Evolutionary conservation across 2,113 vertebrate species (phyloP).

Genomic region (Syngnathoides biaculeatus): DNA sequence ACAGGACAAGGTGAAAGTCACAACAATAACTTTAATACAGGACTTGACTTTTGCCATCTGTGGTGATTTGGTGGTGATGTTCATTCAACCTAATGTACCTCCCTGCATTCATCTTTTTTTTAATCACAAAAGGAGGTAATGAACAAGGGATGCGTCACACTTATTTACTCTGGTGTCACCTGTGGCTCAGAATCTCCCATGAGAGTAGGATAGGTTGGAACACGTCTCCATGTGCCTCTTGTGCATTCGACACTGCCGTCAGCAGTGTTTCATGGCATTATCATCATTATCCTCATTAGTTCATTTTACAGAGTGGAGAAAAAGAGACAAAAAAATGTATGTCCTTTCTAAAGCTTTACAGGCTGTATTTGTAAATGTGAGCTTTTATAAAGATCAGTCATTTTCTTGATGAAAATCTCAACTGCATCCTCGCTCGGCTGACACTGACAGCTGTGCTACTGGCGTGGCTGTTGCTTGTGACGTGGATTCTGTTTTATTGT

Average conservation of each 20-base stretch:
- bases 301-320: background rate
- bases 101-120: background rate
- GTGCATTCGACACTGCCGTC: conserved; percentile 46
- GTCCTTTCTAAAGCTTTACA: no score
- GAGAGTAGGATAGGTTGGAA: conserved; percentile 2
- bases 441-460: background rate
- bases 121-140: background rate
- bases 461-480: no score
- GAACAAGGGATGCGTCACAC: conserved; percentile 8
- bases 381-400: background rate
- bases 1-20: no score
- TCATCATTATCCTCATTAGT: background rate
- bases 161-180: background rate
- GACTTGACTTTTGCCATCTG: no score
- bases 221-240: conserved; percentile 6
- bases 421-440: background rate
- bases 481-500: no score
- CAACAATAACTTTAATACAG: no score
- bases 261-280: background rate
- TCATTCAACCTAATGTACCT: background rate
- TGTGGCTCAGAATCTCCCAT: background rate
- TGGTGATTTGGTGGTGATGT: background rate
- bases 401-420: background rate
- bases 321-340: no score
- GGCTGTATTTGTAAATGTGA: no score